These are phyloP conservation scores for Bambusicola thoracicus DNA, from an alignment of 2,113 vertebrate species.

Conservation along the genomic window DNA sequence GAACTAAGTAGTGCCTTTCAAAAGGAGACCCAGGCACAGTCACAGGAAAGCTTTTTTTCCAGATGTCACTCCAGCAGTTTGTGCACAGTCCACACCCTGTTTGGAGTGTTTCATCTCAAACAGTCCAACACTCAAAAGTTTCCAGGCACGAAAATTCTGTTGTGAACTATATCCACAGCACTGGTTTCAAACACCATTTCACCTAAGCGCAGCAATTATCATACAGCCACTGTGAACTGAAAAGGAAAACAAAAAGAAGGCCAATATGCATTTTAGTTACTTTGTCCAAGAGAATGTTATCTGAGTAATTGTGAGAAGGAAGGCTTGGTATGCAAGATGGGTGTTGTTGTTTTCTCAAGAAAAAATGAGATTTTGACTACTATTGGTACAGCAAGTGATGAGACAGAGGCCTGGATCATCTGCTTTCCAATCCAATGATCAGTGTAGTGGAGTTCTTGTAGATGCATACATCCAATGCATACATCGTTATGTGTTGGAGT, in stretches of 20 bases:
- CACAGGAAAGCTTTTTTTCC: neutral
- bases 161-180: fast-evolving
- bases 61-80: neutral
- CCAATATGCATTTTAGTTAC: neutral
- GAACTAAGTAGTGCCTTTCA: neutral
- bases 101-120: neutral
- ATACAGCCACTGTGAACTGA: neutral
- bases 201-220: neutral
- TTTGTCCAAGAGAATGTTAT: neutral
- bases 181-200: neutral
- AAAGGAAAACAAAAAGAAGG: neutral
- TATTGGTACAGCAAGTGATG: neutral
- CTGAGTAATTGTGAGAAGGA: neutral
- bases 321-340: neutral
- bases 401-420: neutral
- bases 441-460: neutral
- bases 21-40: neutral
- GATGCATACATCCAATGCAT: neutral
- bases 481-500: neutral
- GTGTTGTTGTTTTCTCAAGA: neutral
- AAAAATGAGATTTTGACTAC: neutral
- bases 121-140: neutral
- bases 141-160: neutral
- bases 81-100: neutral
- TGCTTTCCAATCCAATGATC: neutral